These are phyloP conservation scores for Cylindroiulus punctatus DNA, from an alignment of 2,888 invertebrate species.

Conservation along the genomic window DNA sequence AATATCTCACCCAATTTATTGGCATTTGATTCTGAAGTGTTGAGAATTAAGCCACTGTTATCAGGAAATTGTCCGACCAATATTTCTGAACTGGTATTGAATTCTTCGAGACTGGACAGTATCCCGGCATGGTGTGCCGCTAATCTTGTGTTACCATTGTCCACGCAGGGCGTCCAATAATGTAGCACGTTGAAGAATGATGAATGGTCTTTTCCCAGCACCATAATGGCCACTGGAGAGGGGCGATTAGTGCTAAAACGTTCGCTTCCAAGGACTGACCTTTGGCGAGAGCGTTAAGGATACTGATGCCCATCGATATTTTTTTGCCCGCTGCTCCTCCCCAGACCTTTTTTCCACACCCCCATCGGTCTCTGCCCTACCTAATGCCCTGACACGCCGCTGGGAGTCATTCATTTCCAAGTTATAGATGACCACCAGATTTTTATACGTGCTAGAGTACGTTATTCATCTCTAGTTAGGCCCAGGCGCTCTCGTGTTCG, in stretches of 20 bases:
- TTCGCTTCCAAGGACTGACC: neutral
- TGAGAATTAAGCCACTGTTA: too few species aligned
- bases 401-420: neutral
- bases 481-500: neutral
- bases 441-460: neutral
- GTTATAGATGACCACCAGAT: constrained; percentile 1
- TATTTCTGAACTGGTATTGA: too few species aligned
- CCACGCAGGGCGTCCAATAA: neutral
- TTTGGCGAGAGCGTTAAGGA: neutral
- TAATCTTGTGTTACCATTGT: neutral
- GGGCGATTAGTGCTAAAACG: constrained; percentile 1
- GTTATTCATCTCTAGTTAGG: constrained; percentile 1
- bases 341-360: neutral
- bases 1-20: too few species aligned
- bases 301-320: neutral
- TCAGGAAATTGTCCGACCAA: too few species aligned
- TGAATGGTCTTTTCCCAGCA: neutral
- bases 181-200: neutral
- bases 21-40: too few species aligned
- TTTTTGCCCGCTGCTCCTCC: neutral
- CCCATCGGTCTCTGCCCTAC: neutral
- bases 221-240: constrained; percentile 1
- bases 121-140: too few species aligned
- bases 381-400: constrained; percentile 1
- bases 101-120: too few species aligned